These are phyloP conservation scores for Penaeus chinensis DNA, from an alignment of 1,140 invertebrate species.

Conservation along the genomic window DNA sequence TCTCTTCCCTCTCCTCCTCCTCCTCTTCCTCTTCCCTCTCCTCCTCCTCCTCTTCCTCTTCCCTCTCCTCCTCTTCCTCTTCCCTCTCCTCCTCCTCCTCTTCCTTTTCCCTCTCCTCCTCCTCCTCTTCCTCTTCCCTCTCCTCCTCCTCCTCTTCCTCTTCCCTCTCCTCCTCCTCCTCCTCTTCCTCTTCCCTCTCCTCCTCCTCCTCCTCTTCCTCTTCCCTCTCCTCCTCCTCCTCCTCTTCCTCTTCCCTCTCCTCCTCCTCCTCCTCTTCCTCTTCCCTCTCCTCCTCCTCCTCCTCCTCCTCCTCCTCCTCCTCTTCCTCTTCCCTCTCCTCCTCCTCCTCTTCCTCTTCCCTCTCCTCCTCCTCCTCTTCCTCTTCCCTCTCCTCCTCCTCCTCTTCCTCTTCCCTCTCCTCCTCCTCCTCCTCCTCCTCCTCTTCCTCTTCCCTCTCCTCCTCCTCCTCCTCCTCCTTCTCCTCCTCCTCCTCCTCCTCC, in stretches of 20 bases:
- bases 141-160: background rate
- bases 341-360: background rate
- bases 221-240: background rate
- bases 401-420: background rate
- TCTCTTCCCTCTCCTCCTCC: background rate
- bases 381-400: background rate
- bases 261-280: background rate
- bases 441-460: background rate
- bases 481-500: background rate
- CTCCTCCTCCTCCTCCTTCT: background rate
- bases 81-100: background rate
- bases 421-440: background rate
- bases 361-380: background rate
- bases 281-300: background rate
- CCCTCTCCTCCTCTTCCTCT: too few species aligned
- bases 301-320: background rate
- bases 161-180: background rate
- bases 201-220: background rate
- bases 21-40: background rate
- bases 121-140: background rate
- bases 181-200: background rate
- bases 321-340: background rate
- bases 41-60: background rate
- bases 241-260: background rate
- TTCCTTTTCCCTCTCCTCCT: background rate